A percentile compares a stretch with the other conserved stretches of the same genome.
Evolutionary conservation across 2,888 invertebrate genomes (phyloP).

Genomic region (Eumacrocentrus americanus): DNA sequence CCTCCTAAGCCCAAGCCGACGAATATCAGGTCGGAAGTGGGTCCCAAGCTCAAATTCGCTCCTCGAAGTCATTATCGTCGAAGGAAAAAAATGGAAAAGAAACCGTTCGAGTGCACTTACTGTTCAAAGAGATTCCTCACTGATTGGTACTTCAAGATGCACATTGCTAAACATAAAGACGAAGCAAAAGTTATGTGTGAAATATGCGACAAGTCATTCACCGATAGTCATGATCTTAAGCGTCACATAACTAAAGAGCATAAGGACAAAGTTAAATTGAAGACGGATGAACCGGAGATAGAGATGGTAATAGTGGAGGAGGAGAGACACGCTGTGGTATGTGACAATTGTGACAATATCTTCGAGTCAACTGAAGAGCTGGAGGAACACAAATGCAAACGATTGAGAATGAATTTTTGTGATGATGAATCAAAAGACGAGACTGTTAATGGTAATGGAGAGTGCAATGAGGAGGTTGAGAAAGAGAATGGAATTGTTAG

Average conservation of each 20-base stretch:
- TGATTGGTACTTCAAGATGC: constrained; percentile 56
- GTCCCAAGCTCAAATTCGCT: too few relatives aligned
- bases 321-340: constrained; percentile 27
- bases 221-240: constrained; percentile 48
- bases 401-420: neutral
- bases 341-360: constrained; percentile 21
- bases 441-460: neutral
- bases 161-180: constrained; percentile 52
- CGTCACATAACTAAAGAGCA: constrained; percentile 48
- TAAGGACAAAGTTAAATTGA: constrained; percentile 32
- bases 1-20: neutral
- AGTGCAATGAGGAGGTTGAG: constrained; percentile 7
- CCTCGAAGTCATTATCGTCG: constrained; percentile 17
- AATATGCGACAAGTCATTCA: constrained; percentile 48
- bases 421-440: constrained; percentile 1
- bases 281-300: constrained; percentile 23
- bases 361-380: constrained; percentile 27
- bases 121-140: constrained; percentile 54
- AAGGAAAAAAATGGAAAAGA: constrained; percentile 33
- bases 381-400: constrained; percentile 25
- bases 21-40: neutral
- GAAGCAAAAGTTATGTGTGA: constrained; percentile 48
- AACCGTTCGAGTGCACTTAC: constrained; percentile 48
- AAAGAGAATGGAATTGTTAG: neutral
- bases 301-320: constrained; percentile 16